phyloP scores from a whole-genome alignment of 2,888 invertebrate genomes.

The Lycophotia porphyrea region DNA sequence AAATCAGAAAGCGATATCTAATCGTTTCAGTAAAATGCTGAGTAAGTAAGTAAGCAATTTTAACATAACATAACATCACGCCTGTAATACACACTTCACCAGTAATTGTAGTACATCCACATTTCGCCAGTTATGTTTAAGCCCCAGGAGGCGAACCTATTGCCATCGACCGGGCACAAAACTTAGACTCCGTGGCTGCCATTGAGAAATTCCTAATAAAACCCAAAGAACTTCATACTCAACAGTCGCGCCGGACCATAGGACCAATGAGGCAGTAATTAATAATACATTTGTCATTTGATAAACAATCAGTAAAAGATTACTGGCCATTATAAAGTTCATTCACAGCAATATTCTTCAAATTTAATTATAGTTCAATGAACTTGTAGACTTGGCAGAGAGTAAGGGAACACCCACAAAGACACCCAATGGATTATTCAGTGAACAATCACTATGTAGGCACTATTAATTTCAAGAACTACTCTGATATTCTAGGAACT shows the following conservation, averaged over 20 bases:
- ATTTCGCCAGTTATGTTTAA: not conserved
- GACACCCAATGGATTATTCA: constrained; percentile 23
- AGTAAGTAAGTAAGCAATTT: not conserved
- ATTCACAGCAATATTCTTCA: not conserved
- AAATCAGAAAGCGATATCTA: not conserved
- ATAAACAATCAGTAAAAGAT: not conserved
- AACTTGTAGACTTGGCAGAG: constrained; percentile 14
- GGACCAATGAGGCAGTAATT: not conserved
- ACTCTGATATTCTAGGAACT: not conserved
- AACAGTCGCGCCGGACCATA: too few species aligned
- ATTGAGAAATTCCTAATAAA: not conserved
- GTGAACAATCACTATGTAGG: constrained; percentile 5
- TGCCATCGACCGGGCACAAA: not conserved
- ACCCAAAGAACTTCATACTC: too few species aligned
- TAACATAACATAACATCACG: not conserved
- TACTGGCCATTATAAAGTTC: not conserved
- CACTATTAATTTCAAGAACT: not conserved
- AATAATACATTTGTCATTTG: not conserved
- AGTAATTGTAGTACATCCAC: not conserved
- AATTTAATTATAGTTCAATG: not conserved
- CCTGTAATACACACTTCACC: too few species aligned
- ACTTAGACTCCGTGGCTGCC: not conserved
- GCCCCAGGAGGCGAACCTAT: accelerated
- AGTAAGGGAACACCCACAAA: not conserved
- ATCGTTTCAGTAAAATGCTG: not conserved